These are phyloP conservation scores for Brachionus angularis DNA, from an alignment of 1,140 invertebrate species.

Conservation along the genomic window DNA sequence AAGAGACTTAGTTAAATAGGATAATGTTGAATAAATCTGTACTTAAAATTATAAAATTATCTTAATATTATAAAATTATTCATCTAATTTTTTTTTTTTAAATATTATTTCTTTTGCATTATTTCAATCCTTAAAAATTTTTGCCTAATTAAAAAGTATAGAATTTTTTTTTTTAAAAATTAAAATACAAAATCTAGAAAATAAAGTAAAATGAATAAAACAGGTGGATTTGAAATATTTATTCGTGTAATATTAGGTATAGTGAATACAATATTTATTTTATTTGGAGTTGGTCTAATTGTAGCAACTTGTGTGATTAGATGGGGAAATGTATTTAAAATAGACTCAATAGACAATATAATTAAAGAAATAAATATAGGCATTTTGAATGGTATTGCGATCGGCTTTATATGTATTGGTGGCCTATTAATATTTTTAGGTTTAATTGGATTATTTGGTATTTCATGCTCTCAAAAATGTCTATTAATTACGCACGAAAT, in stretches of 20 bases:
- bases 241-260: neutral
- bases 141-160: too few relatives aligned
- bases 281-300: constrained; percentile 8
- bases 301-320: constrained; percentile 6
- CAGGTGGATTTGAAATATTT: too few relatives aligned
- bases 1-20: too few relatives aligned
- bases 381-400: neutral
- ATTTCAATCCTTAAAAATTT: too few relatives aligned
- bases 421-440: neutral
- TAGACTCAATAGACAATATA: neutral
- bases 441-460: neutral
- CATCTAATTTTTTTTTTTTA: too few relatives aligned
- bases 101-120: too few relatives aligned
- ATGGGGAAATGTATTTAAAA: constrained; percentile 13
- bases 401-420: neutral
- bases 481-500: neutral
- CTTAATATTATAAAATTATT: too few relatives aligned
- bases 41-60: too few relatives aligned
- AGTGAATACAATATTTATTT: constrained; percentile 4
- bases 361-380: constrained; percentile 6
- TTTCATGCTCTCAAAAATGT: neutral
- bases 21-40: too few relatives aligned
- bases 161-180: too few relatives aligned
- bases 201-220: too few relatives aligned
- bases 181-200: too few relatives aligned